These are phyloP conservation scores for Labroides dimidiatus DNA, from an alignment of 2,797 vertebrate genomes.

Conservation along the genomic window DNA sequence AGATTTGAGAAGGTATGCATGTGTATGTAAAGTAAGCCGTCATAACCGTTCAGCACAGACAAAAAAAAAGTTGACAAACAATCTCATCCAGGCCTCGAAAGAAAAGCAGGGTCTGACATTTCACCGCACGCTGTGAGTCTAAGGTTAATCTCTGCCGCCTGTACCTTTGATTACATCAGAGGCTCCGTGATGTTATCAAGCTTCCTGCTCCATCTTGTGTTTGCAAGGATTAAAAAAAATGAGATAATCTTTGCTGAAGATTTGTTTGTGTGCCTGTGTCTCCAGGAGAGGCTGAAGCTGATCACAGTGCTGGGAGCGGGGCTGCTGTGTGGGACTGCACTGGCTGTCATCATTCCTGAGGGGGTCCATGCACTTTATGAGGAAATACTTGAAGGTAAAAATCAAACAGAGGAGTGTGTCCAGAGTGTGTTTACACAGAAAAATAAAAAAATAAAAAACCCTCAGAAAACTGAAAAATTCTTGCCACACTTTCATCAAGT, in stretches of 20 bases:
- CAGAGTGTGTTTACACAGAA: no score
- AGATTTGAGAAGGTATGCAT: no score
- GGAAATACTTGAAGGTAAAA: slow-evolving; percentile 93
- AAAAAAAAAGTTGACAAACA: not conserved
- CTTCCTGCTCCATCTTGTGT: not conserved
- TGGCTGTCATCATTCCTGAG: slow-evolving; percentile 98
- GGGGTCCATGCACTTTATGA: slow-evolving; percentile 98
- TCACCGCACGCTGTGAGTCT: no score
- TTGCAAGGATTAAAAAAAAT: not conserved
- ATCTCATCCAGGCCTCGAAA: no score
- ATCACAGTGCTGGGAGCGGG: slow-evolving; percentile 97
- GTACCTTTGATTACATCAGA: not conserved
- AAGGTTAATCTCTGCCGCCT: not conserved
- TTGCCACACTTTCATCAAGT: no score
- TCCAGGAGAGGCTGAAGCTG: slow-evolving; percentile 94
- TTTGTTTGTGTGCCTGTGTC: not conserved
- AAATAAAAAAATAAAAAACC: no score
- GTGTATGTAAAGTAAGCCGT: no score
- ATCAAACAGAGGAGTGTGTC: not conserved
- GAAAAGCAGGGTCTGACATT: no score
- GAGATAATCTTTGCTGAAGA: not conserved
- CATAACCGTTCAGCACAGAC: no score
- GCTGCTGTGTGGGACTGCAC: slow-evolving; percentile 95
- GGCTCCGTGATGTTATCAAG: not conserved
- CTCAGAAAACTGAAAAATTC: no score